Evolutionary conservation across 2,113 vertebrate genomes (phyloP).

Genomic region (Hassar affinis): DNA sequence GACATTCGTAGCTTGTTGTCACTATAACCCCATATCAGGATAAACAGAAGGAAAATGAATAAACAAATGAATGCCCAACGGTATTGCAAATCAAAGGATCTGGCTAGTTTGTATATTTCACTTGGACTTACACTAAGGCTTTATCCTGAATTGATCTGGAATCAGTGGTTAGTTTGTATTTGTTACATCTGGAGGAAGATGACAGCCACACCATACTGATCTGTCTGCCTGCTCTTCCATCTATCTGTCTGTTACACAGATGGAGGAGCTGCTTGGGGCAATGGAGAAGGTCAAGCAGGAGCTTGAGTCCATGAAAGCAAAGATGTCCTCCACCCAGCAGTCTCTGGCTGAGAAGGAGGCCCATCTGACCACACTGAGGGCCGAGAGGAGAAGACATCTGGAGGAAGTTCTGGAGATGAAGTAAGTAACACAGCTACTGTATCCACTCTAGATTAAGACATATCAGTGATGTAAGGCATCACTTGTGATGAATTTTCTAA

Average conservation of each 20-base stretch:
- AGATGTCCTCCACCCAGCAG: slow-evolving; percentile 95
- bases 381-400: slow-evolving; percentile 94
- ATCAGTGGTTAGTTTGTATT: background rate
- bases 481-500: background rate
- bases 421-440: slow-evolving; percentile 69
- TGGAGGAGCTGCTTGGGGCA: slow-evolving; percentile 92
- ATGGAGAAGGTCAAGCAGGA: slow-evolving; percentile 99
- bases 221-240: background rate
- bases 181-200: background rate
- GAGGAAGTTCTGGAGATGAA: slow-evolving; percentile 99
- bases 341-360: slow-evolving; percentile 96
- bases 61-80: background rate
- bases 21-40: background rate
- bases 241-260: slow-evolving; percentile 60
- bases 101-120: background rate
- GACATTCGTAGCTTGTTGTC: background rate
- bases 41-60: background rate
- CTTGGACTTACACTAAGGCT: background rate
- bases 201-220: background rate
- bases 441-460: background rate
- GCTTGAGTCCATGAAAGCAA: slow-evolving; percentile 96
- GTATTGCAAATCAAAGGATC: background rate
- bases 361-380: slow-evolving; percentile 90
- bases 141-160: background rate
- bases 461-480: slow-evolving; percentile 4